phyloP scores from a whole-genome alignment of 2,888 invertebrate genomes.

The Ischnus inquisitorius region DNA sequence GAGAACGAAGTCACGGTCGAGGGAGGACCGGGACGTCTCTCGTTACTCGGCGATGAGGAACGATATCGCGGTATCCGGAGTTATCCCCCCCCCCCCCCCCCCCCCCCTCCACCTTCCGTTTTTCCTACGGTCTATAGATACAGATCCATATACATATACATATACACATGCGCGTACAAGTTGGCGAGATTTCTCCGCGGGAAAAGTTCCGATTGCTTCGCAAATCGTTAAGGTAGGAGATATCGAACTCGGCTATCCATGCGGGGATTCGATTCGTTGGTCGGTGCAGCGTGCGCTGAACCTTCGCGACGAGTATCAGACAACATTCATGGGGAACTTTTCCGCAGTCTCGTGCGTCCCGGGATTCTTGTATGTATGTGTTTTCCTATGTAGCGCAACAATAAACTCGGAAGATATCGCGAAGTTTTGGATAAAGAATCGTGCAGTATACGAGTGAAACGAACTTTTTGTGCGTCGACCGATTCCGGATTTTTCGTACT shows the following conservation, averaged over 20 bases:
- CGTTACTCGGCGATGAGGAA: constrained; percentile 66
- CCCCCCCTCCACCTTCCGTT: not conserved
- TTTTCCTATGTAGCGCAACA: not conserved
- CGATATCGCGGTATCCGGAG: constrained; percentile 59
- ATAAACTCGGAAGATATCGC: not conserved
- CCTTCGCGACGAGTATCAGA: constrained; percentile 56
- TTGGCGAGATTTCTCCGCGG: constrained; percentile 33
- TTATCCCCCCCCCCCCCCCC: constrained; percentile 9
- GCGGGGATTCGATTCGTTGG: constrained; percentile 27
- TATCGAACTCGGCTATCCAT: constrained; percentile 7
- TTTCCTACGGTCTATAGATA: constrained; percentile 7
- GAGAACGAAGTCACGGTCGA: constrained; percentile 64
- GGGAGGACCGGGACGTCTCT: constrained; percentile 54
- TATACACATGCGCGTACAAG: constrained; percentile 1
- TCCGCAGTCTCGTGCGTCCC: constrained; percentile 28
- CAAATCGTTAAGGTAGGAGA: constrained; percentile 52
- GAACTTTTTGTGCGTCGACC: too few species aligned
- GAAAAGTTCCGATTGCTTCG: constrained; percentile 61
- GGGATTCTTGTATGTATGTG: not conserved
- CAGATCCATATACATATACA: constrained; percentile 10
- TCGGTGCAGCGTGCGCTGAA: constrained; percentile 29
- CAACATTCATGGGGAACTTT: constrained; percentile 63
- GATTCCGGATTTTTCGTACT: too few species aligned
- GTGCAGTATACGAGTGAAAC: too few species aligned
- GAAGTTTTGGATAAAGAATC: not conserved